Evolutionary conservation across 2,797 vertebrate species (phyloP).

Genomic region (Coreius guichenoti): DNA sequence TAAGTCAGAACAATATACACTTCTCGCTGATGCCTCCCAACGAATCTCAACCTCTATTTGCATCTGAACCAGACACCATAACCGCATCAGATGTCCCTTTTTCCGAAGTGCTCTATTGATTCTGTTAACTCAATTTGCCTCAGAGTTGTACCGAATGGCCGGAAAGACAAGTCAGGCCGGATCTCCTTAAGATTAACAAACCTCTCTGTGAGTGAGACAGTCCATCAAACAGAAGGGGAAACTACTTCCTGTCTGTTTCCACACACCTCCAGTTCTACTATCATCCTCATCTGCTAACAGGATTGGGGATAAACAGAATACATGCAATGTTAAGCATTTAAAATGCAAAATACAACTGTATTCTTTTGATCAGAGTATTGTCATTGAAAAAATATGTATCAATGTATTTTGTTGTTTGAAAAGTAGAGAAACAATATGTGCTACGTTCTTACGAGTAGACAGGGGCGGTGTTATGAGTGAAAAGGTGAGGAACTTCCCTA

Average conservation of each 20-base stretch:
- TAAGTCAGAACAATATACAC: slow-evolving; percentile 19
- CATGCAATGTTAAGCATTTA: not conserved
- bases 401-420: not conserved
- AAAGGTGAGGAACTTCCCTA: too few relatives aligned
- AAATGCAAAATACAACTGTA: not conserved
- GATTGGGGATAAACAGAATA: not conserved
- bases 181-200: slow-evolving; percentile 50
- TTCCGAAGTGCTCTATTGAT: slow-evolving; percentile 48
- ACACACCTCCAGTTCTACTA: not conserved
- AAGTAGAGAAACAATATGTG: not conserved
- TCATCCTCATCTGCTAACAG: not conserved
- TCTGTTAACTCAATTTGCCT: slow-evolving; percentile 53
- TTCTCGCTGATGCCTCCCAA: slow-evolving; percentile 15
- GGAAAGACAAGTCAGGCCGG: slow-evolving; percentile 23
- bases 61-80: slow-evolving; percentile 54
- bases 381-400: not conserved
- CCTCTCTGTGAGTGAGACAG: slow-evolving; percentile 26
- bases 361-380: not conserved
- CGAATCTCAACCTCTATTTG: slow-evolving; percentile 53
- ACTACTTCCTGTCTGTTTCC: slow-evolving; percentile 36
- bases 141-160: slow-evolving; percentile 42
- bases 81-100: slow-evolving; percentile 54
- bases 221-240: slow-evolving; percentile 44
- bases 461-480: too few relatives aligned
- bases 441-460: not conserved